phyloP scores from a whole-genome alignment of 2,888 invertebrate species.

The Morpho achilles region DNA sequence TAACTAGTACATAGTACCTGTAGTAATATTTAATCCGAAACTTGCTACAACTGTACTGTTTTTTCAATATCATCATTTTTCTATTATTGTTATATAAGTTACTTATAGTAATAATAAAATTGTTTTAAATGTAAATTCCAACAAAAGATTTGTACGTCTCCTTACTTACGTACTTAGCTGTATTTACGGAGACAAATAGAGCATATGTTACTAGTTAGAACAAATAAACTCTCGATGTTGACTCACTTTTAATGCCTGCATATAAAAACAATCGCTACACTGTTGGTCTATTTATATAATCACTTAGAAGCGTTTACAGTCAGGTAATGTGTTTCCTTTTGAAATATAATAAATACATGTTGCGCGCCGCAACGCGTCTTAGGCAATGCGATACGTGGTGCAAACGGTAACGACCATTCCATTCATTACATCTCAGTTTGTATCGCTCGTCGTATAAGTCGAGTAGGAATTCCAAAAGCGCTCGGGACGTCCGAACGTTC shows the following conservation, averaged over 20 bases:
- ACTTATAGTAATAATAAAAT: too few relatives aligned
- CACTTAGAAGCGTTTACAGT: background rate
- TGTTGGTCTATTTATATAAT: background rate
- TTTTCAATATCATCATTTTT: too few relatives aligned
- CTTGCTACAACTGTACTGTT: too few relatives aligned
- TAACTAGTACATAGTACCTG: too few relatives aligned
- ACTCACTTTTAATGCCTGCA: background rate
- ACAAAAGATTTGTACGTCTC: too few relatives aligned
- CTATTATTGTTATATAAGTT: too few relatives aligned
- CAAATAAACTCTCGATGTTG: too few relatives aligned
- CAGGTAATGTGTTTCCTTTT: conserved; percentile 17
- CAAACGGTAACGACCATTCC: conserved; percentile 29
- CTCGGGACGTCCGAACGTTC: conserved; percentile 36
- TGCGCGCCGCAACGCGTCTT: conserved; percentile 16
- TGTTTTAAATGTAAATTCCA: too few relatives aligned
- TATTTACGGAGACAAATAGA: too few relatives aligned
- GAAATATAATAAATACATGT: conserved; percentile 18
- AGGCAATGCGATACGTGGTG: conserved; percentile 23
- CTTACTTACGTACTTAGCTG: too few relatives aligned
- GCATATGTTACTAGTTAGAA: too few relatives aligned
- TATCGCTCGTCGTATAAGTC: conserved; percentile 20
- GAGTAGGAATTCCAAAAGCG: conserved; percentile 28
- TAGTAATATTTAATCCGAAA: too few relatives aligned
- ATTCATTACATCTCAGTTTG: conserved; percentile 28
- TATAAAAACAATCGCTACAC: background rate